phyloP scores from a whole-genome alignment of 2,888 invertebrate genomes.

The Trimorus sp. region DNA sequence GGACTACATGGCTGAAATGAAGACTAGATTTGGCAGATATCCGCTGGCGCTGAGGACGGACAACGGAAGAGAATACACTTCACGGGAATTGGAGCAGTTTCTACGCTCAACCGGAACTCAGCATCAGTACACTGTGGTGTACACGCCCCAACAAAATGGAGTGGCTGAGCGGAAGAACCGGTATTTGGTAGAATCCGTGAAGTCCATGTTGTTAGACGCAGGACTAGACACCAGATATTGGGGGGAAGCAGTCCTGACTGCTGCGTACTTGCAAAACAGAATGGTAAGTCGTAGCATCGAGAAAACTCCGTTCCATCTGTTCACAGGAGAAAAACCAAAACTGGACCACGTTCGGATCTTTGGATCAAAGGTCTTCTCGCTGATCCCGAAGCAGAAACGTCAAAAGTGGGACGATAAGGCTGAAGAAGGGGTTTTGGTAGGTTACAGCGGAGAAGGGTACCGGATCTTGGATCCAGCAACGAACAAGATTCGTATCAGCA shows the following conservation, averaged over 20 bases:
- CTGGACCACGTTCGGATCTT: constrained; percentile 31
- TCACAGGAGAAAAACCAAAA: constrained; percentile 49
- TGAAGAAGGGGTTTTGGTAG: constrained; percentile 32
- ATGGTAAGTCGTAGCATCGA: constrained; percentile 10
- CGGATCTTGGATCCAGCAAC: constrained; percentile 39
- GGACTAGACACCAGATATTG: constrained; percentile 40
- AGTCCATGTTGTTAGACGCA: constrained; percentile 44
- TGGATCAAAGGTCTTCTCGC: constrained; percentile 38
- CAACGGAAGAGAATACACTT: constrained; percentile 37
- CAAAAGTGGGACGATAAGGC: constrained; percentile 45
- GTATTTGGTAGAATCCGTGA: constrained; percentile 34
- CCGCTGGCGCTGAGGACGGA: constrained; percentile 28
- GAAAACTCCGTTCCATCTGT: constrained; percentile 44
- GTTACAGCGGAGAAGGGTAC: constrained; percentile 49
- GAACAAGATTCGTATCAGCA: constrained; percentile 35
- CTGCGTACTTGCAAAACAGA: constrained; percentile 42
- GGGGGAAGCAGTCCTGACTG: constrained; percentile 56
- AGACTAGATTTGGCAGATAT: constrained; percentile 42
- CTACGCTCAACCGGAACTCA: constrained; percentile 27
- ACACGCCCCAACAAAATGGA: constrained; percentile 56
- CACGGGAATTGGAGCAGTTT: constrained; percentile 29
- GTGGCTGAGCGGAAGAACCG: constrained; percentile 54
- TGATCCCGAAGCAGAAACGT: constrained; percentile 40
- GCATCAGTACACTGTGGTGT: constrained; percentile 28
- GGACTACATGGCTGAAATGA: constrained; percentile 40